Conservation (phyloP, 2,797 vertebrate genomes). For the Coregonus ussuriensis region DNA sequence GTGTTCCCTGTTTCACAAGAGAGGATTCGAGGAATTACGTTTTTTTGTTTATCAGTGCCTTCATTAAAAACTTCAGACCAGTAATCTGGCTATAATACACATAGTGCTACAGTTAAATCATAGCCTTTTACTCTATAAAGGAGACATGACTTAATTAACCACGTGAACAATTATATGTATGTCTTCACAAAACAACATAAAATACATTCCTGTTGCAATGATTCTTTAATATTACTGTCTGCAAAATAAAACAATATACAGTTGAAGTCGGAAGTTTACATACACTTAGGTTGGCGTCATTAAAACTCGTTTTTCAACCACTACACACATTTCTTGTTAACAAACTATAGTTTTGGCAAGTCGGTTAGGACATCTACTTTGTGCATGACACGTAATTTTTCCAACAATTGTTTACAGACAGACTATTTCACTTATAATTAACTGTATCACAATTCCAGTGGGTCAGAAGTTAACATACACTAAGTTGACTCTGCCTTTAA, state of each 20-base stretch:
- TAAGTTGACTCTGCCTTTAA: too few species aligned
- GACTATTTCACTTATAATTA: too few species aligned
- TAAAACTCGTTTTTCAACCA: too few species aligned
- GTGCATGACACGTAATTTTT: too few species aligned
- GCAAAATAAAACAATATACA: slow-evolving; percentile 38
- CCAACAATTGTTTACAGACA: too few species aligned
- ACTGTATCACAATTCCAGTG: too few species aligned
- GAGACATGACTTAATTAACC: neutral
- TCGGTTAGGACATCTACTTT: too few species aligned
- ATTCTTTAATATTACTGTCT: slow-evolving; percentile 56
- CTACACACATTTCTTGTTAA: too few species aligned
- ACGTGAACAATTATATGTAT: neutral
- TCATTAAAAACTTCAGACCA: neutral
- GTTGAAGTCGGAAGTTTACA: too few species aligned
- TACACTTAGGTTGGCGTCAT: too few species aligned
- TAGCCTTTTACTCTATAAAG: neutral
- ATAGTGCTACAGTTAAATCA: neutral
- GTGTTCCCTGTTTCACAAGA: neutral
- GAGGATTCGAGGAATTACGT: neutral
- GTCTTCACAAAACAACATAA: slow-evolving; percentile 8
- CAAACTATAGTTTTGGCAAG: too few species aligned
- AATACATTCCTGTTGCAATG: slow-evolving; percentile 37
- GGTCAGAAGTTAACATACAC: too few species aligned
- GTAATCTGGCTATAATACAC: neutral
- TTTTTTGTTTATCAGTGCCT: neutral